Base-by-base conservation (phyloP, 2,113 vertebrate species). In the Antechinus flavipes region DNA sequence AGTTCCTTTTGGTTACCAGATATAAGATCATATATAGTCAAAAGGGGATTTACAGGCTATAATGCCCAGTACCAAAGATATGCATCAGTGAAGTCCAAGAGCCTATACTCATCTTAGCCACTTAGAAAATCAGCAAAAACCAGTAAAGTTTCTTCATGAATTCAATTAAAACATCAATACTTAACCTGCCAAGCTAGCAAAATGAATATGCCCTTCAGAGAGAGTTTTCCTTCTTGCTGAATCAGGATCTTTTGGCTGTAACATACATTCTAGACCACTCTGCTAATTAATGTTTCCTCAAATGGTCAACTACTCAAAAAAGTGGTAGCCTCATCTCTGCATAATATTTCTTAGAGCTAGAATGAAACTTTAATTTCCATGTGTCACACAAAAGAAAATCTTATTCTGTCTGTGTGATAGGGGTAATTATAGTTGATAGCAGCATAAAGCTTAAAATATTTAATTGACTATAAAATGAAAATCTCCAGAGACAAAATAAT, bases 21-120 rank as follows among this genome's bases (percentile, higher is more conserved):
- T 96, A 97, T 92, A 90, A 96, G 84, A n/a, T 97, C 93, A 95
- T 95, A 97, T 97, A 96, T 97, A 96, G 92, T 96, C 96, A 97
- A 98, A 97, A 94, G 97, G 95, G 93, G 94, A 97, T 98, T 98
- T 96, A 96, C 96, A 93, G 95, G 61, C 95, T 96, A 49, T 49
- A 97, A 97, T 91, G 96, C 96, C 96, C 89, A 97, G 95, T 90
- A 90, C 50, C 97, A 92, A 94, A 94, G 90, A 95, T 96, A 97
- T 96, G 97, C 97, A 84, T 84, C 68, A 84, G 68, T 84, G 95
- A 97, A 97, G 89, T 92, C 95, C 68, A 96, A 97, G 53, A 97
- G 91, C 94, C 94, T 55, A 30, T 93, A 90, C 61, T 92, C 95
- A 96, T 96, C 94, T 94, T 97, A 93, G 94, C 91, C 93, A 92